Conservation (phyloP, 2,113 vertebrate genomes). For the Mirza zaza region DNA sequence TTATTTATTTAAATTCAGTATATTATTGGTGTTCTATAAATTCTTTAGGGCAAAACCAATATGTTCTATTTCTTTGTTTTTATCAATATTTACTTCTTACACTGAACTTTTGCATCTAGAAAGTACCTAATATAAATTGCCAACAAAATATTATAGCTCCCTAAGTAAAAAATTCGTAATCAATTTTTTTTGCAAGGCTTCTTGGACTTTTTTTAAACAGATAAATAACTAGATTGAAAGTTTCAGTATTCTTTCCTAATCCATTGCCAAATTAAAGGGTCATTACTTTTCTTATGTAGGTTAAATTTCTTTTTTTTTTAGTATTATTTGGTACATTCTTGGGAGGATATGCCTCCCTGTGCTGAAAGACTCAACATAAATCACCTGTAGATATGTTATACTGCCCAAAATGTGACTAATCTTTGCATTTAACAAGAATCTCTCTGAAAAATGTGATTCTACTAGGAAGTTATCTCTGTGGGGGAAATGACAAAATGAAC, state of each 20-base stretch:
- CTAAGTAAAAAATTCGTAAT: not conserved
- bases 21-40: not conserved
- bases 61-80: not conserved
- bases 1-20: not conserved
- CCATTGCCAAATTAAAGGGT: not conserved
- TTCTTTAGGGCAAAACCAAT: not conserved
- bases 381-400: not conserved
- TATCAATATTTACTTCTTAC: not conserved
- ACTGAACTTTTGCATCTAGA: not conserved
- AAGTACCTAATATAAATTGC: not conserved
- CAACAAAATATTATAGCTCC: not conserved
- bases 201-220: not conserved
- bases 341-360: not conserved
- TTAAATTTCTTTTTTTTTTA: not conserved
- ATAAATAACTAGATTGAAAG: not conserved
- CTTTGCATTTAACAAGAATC: not conserved
- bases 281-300: slow-evolving; percentile 3
- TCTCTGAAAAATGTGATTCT: not conserved
- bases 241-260: slow-evolving; percentile 7
- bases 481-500: not conserved
- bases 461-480: not conserved
- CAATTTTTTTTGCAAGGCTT: not conserved
- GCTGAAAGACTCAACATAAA: slow-evolving; percentile 18
- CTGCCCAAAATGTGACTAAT: slow-evolving; percentile 15
- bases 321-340: not conserved